Base-by-base conservation (phyloP, 2,113 vertebrate genomes). In the Bubo bubo region DNA sequence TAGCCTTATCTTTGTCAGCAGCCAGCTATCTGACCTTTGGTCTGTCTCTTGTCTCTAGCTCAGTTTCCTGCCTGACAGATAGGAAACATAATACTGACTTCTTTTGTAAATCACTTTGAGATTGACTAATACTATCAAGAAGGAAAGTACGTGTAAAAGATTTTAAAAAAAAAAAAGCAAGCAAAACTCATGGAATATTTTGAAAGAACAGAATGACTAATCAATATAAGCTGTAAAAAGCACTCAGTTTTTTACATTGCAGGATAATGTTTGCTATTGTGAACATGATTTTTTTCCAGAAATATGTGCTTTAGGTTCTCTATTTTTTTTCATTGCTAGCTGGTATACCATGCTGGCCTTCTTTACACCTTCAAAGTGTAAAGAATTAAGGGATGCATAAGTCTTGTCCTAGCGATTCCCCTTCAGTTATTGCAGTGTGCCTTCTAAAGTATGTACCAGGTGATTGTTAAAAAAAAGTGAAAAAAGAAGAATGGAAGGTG, bases 1-100 rank as follows among this genome's bases (percentile, higher is more conserved):
- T 35, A 63, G 55, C 62, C 56, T 93, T 96, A 81, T 94, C 91
- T 96, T 77, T 90, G 87, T 81, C 62, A 93, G 52, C 89, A 94
- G 87, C 58, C 91, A 72, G 87, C 77, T 93, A 3, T 92, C 60
- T 89, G 93, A 95, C 95, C 95, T 93, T 87, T 68, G 56, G 23
- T 67, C 56, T 3, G 4, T 58, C 76, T 89, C 68, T 63, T 77
- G 68, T 60, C 89, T 81, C 5, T 1, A 24, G 49, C 55, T 88
- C 88, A 17, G 53, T 77, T 94, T 96, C 84, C 91, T 94, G 64
- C 39, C 83, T 91, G 84, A 55, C 76, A 82, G 83, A 82, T 56
- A 85, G 89, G 56, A 95, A 96, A 72, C 17, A 11, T 3, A 85
- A 55, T 39, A 67, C 64, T 67, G 77, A 34, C 59, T 92, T 77